phyloP scores from a whole-genome alignment of 92 coral and sea anemone genomes.

The Micromussa lordhowensis region DNA sequence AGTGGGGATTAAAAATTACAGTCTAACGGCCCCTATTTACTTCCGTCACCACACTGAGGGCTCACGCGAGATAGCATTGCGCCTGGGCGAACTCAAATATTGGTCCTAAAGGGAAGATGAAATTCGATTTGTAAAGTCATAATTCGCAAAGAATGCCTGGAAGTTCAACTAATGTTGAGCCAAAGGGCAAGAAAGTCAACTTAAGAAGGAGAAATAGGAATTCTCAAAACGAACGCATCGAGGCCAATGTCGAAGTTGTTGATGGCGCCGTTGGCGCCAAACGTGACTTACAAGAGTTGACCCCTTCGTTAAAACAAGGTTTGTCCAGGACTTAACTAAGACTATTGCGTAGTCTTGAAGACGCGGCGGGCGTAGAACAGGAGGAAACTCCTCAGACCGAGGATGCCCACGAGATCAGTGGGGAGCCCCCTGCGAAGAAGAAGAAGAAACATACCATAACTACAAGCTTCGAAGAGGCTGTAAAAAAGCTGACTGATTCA shows the following conservation, averaged over 20 bases:
- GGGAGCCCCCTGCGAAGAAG: slow-evolving; percentile 19
- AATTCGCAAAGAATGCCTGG: slow-evolving; percentile 17
- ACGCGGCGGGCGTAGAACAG: not conserved
- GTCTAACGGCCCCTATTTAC: no score
- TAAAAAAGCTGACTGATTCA: slow-evolving; percentile 28
- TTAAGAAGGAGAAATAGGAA: slow-evolving; percentile 2
- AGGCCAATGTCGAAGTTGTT: slow-evolving; percentile 2
- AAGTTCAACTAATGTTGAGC: slow-evolving; percentile 12
- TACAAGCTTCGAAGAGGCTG: slow-evolving; percentile 18
- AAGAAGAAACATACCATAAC: not conserved
- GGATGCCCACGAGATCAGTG: slow-evolving; percentile 2
- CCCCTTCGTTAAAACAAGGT: slow-evolving; percentile 23
- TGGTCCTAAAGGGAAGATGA: no score
- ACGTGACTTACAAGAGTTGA: slow-evolving; percentile 15
- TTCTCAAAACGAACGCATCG: not conserved
- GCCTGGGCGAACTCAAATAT: no score
- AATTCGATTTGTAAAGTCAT: not conserved
- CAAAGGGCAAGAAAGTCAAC: slow-evolving; percentile 26
- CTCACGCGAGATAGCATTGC: no score
- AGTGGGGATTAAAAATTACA: no score
- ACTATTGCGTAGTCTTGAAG: slow-evolving; percentile 21
- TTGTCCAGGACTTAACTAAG: not conserved
- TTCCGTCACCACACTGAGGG: no score
- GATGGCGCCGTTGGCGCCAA: slow-evolving; percentile 37
- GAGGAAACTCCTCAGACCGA: slow-evolving; percentile 20